Conservation (phyloP, 2,888 invertebrate genomes). For the Herminia tarsipennalis region DNA sequence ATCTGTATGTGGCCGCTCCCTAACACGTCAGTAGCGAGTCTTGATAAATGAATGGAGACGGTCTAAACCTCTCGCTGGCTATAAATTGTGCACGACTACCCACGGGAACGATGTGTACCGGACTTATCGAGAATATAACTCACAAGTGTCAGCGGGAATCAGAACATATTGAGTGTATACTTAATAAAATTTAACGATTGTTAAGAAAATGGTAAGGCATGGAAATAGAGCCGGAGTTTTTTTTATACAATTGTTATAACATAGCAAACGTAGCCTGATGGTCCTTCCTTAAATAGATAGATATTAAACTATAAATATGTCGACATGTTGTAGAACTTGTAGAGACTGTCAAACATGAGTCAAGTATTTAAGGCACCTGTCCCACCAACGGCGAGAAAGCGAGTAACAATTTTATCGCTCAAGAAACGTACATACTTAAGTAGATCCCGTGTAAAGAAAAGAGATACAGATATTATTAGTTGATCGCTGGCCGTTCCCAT, state of each 20-base stretch:
- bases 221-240: not conserved
- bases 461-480: no score
- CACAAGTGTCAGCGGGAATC: slow-evolving; percentile 17
- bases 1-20: slow-evolving; percentile 18
- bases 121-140: slow-evolving; percentile 35
- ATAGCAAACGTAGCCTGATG: no score
- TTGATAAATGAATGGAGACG: slow-evolving; percentile 45
- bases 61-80: slow-evolving; percentile 28
- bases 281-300: no score
- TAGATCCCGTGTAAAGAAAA: no score
- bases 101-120: slow-evolving; percentile 24
- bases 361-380: no score
- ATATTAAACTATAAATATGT: no score
- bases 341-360: no score
- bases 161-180: slow-evolving; percentile 18
- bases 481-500: no score
- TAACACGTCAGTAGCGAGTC: slow-evolving; percentile 30
- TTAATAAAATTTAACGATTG: slow-evolving; percentile 11
- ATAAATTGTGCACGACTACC: slow-evolving; percentile 33
- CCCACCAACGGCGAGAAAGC: no score
- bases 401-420: no score
- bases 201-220: not conserved
- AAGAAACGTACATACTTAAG: no score
- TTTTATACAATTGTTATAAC: not conserved
- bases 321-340: no score